Evolutionary conservation across 1,140 invertebrate species (phyloP), one percentile per base, ranked within the genome.

Genomic region (Zaprionus vittiger): DNA sequence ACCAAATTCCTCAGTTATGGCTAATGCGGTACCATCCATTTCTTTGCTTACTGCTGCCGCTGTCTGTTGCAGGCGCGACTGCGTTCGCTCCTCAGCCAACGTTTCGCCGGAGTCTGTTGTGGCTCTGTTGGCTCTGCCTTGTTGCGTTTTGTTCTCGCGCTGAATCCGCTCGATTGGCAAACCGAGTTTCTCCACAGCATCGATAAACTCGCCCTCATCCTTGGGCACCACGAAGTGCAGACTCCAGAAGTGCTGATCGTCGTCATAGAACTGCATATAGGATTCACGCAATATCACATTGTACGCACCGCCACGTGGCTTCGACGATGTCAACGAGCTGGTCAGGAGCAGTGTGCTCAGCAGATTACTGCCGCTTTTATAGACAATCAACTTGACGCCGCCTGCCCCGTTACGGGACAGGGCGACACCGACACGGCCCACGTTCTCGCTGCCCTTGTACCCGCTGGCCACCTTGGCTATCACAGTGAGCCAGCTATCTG

Each of bases 201-300:
- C 6, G 0, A 66, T 57, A 12, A 91, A 92, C 12, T 77, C 70
- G 0, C 64, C 2, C 34, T 85, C 80, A 26, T 92, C 86, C 1
- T n/a, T 6, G 1, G 28, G 1, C 1, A 22, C 0, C 20, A 78
- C 72, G 7, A 92, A 91, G 1, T 73, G 74, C 34, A 92, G 6
- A 54, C 90, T 92, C 91, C 91, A 92, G 63, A 79, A 89, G 1
- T 17, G 17, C 0, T 71, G 20, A 0, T 68, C 47, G 4, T 74
- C 66, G 28, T 91, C 91, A 20, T 83, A 91, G 55, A 91, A 92
- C 34, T 92, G 91, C 11, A 91, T 47, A 52, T 92, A 92, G 6
- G 64, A 47, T 0, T 83, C 70, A 4, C 62, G 74, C 15, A 75
- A 7, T 52, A 83, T 69, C 1, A 80, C 31, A 34, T 44, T 55